Evolutionary conservation across 2,113 vertebrate genomes (phyloP), one percentile per base, ranked within the genome.

Genomic region (Otus sunia): DNA sequence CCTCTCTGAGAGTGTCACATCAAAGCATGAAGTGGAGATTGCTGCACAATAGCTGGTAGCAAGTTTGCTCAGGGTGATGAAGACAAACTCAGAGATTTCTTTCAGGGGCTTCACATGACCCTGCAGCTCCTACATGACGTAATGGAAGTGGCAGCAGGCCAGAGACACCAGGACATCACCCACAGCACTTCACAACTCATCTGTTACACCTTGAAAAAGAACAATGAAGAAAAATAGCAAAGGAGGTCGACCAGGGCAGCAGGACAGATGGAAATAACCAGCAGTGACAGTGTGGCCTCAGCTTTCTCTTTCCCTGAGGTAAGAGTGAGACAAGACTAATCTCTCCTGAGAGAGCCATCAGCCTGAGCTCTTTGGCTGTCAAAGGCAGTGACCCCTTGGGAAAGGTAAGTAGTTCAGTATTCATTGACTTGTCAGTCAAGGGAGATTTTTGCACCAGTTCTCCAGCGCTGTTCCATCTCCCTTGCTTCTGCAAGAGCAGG

Each of bases 21-120:
- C 0, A 0, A 41, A 89, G 41, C 34, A 73, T 4, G 2, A 60
- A 78, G 49, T 12, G 15, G 47, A 75, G 34, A 56, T 34, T 18
- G 4, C 18, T 85, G 64, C 34, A 56, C 58, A 62, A 17, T 2
- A 21, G n/a, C 43, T 64, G 60, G 47, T 5, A 56, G 43, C 26
- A 76, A 47, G 34, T 55, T 75, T 68, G 59, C 47, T 67, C 11
- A 37, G 36, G 11, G 18, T 72, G 30, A 36, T 45, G 62, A 75
- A 79, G 78, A 32, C 37, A 92, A 88, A 52, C 25, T 69, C 30
- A 30, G 2, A 49, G 36, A 20, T 82, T 83, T 83, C 39, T 83
- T 92, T 55, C 55, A 86, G 23, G 43, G 43, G 9, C 27, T 73
- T 78, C 30, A 49, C 19, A 21, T 0, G 4, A 43, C 23, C 32